A percentile compares a stretch with the other conserved stretches of the same genome.
These are phyloP conservation scores for Decapterus maruadsi DNA, from an alignment of 2,797 vertebrate species.

Conservation along the genomic window DNA sequence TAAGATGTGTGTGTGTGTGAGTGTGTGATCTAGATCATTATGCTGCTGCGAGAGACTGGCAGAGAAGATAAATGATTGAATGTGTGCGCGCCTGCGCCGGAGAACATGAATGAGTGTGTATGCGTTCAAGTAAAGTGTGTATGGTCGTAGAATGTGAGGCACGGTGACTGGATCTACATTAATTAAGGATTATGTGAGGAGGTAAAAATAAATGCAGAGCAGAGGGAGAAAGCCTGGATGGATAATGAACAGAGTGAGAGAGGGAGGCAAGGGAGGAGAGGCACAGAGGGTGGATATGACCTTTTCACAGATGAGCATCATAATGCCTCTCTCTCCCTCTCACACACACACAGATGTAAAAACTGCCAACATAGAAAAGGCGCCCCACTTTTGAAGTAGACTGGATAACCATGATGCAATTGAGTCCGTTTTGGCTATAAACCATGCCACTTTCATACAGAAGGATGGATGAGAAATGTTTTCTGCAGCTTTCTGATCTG, in stretches of 20 bases:
- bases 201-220: slow-evolving; percentile 83
- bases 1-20: slow-evolving; percentile 16
- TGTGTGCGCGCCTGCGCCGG: slow-evolving; percentile 40
- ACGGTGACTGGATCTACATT: slow-evolving; percentile 76
- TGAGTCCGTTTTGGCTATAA: slow-evolving; percentile 7
- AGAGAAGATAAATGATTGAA: slow-evolving; percentile 63
- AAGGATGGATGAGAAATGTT: not conserved
- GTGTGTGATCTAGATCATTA: slow-evolving; percentile 51
- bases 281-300: slow-evolving; percentile 78
- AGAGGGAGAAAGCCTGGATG: slow-evolving; percentile 71
- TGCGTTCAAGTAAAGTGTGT: slow-evolving; percentile 48
- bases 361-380: slow-evolving; percentile 32
- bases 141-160: slow-evolving; percentile 68
- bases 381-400: slow-evolving; percentile 14
- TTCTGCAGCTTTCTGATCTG: not conserved
- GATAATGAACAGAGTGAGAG: slow-evolving; percentile 76
- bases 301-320: slow-evolving; percentile 80
- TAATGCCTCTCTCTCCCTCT: slow-evolving; percentile 57
- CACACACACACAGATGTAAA: slow-evolving; percentile 24
- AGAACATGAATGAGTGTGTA: slow-evolving; percentile 67
- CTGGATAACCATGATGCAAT: not conserved
- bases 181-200: slow-evolving; percentile 83
- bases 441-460: not conserved
- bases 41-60: slow-evolving; percentile 38
- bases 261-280: slow-evolving; percentile 65